Evolutionary conservation across 2,797 vertebrate species (phyloP).

Genomic region (Pitangus sulphuratus): DNA sequence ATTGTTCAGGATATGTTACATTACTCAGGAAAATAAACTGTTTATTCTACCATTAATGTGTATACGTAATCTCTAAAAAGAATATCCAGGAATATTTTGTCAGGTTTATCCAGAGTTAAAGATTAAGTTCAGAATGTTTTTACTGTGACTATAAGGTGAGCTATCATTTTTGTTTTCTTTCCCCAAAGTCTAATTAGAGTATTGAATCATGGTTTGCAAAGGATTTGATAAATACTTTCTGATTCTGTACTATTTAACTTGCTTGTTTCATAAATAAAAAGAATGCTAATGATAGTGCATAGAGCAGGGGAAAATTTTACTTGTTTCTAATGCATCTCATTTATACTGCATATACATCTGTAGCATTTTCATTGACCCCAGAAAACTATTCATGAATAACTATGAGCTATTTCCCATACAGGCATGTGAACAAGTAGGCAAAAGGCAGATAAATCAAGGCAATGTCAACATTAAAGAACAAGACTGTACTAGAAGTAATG

Average conservation of each 20-base stretch:
- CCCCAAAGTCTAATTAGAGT: not conserved
- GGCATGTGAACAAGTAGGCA: not conserved
- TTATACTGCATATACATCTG: not conserved
- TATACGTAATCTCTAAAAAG: not conserved
- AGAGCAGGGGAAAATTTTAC: not conserved
- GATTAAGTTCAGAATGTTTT: not conserved
- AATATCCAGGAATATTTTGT: constrained; percentile 3
- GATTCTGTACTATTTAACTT: not conserved
- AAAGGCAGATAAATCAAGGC: not conserved
- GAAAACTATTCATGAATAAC: not conserved
- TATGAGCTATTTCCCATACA: not conserved
- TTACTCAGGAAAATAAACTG: constrained; percentile 11
- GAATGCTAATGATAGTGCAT: not conserved
- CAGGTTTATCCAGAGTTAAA: not conserved
- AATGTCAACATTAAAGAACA: not conserved
- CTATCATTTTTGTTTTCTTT: not conserved
- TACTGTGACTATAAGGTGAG: not conserved
- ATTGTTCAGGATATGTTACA: not conserved
- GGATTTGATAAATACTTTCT: not conserved
- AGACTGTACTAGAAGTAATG: not conserved
- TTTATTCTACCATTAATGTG: not conserved
- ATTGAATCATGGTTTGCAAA: not conserved
- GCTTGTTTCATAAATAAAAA: constrained; percentile 2
- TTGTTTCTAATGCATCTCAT: not conserved
- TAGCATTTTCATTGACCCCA: not conserved